Base-by-base conservation (phyloP, 2,888 invertebrate species). In the Chymomyza caudatula region DNA sequence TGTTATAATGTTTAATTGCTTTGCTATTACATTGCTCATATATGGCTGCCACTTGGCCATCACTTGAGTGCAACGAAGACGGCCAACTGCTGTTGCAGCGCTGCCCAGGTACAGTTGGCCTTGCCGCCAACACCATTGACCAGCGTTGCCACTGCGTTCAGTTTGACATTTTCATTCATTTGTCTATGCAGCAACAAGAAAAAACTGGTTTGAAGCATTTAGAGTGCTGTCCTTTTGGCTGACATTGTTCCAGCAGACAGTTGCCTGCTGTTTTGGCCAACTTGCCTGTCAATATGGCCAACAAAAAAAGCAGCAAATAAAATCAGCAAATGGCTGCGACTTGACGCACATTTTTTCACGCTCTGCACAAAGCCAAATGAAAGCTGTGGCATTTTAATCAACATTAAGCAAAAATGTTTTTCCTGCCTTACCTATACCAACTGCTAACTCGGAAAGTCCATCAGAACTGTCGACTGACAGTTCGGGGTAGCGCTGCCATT, bases 101-200 rank as follows among this genome's bases (percentile, higher is more conserved):
- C 72, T 82, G 42, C 23, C 5, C 11, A 43, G 54, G 78, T 79
- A 79, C 83, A 85, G 84, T 79, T 65, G 54, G 17, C 37, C 29
- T 37, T 37, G 29, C 29, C 11, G 11, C 11, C 11, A 37, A 37
- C 8, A n/a, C n/a, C 37, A 11, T 11, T 37, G 17, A 47, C 47
- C 3, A 4, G 47, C 47, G 11, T 47, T 47, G 17, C 47, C 15
- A 19, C 8, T 13, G 6, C 64, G 66, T 80, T 73, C 67, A 64
- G 77, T 67, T 86, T 86, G 85, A 82, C 85, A 82, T 82, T 85
- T 82, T 75, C 85, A 82, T 82, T 85, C 85, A 86, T 86, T 85
- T 82, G 85, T 86, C 79, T 76, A 85, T 75, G 80, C 83, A 77
- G 63, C 43, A 60, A 60, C 57, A 69, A 63, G n/a, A 37, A 19